phyloP scores from a whole-genome alignment of 1,140 invertebrate genomes.

The Cecropterus lyciades region DNA sequence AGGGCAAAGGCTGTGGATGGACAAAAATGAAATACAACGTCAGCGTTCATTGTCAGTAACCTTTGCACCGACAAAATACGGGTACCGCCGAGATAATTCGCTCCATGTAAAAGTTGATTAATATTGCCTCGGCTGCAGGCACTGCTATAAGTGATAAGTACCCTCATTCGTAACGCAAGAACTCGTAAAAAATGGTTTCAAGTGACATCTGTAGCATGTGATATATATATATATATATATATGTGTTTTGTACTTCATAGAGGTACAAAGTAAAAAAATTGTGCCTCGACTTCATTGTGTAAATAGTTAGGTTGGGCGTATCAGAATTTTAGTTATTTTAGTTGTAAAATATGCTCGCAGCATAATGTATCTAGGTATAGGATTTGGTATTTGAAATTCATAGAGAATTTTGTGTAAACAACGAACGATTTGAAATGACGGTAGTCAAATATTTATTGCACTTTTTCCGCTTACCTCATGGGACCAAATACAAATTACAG shows the following conservation, averaged over 20 bases:
- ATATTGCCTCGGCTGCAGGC: constrained; percentile 55
- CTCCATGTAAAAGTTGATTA: constrained; percentile 72
- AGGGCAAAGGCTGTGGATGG: constrained; percentile 52
- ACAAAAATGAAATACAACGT: constrained; percentile 73
- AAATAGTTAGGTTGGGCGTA: constrained; percentile 47
- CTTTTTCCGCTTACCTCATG: constrained; percentile 29
- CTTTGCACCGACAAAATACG: constrained; percentile 55
- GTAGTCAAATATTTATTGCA: constrained; percentile 36
- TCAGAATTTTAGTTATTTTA: constrained; percentile 42
- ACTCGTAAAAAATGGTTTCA: constrained; percentile 56
- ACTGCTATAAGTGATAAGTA: constrained; percentile 54
- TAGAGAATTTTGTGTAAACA: constrained; percentile 28
- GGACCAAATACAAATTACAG: constrained; percentile 34
- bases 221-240: no score
- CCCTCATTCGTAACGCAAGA: constrained; percentile 44
- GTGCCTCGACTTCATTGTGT: constrained; percentile 52
- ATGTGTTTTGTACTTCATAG: constrained; percentile 51
- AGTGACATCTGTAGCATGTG: no score
- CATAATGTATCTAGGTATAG: background rate
- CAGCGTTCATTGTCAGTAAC: constrained; percentile 56
- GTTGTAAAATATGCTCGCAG: background rate
- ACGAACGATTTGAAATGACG: constrained; percentile 30
- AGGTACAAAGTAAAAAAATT: constrained; percentile 53
- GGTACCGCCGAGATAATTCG: constrained; percentile 56
- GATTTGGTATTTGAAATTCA: constrained; percentile 24